Percentiles rank a stretch among this genome's conserved stretches.
Conservation (phyloP, 2,888 invertebrate genomes). For the Lepetodrilus schrolli region DNA sequence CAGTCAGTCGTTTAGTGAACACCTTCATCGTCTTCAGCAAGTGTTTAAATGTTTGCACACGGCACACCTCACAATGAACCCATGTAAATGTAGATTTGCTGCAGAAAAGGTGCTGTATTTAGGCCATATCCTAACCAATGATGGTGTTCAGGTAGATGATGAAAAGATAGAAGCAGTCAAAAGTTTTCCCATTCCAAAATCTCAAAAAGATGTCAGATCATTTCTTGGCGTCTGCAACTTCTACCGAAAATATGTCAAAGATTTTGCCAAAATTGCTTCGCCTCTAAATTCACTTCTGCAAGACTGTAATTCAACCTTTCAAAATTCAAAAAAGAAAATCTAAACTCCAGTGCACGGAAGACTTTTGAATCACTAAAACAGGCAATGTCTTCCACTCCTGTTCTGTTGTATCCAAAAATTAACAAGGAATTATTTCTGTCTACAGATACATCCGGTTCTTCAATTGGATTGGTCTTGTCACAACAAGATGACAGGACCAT, state of each 20-base stretch:
- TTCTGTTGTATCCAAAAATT: too few species aligned
- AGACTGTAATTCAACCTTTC: neutral
- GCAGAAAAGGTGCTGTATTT: neutral
- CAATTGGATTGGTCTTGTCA: neutral
- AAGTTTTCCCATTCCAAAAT: neutral
- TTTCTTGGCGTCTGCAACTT: neutral
- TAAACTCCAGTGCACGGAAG: neutral
- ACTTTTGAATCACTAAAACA: neutral
- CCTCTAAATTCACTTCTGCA: neutral
- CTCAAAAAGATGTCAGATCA: neutral
- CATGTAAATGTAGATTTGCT: neutral
- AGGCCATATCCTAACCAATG: neutral
- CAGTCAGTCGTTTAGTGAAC: neutral
- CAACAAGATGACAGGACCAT: neutral
- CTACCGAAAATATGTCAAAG: neutral
- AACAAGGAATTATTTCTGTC: neutral
- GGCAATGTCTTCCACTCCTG: neutral
- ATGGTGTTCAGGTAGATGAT: neutral
- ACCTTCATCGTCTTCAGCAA: neutral
- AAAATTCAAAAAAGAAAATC: neutral
- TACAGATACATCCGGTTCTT: neutral
- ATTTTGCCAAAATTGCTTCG: neutral
- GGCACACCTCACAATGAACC: neutral
- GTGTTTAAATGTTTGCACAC: neutral
- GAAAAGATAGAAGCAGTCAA: neutral